Base-by-base conservation (phyloP, 64 coral and sea anemone genomes). In the Astreopora myriophthalma region DNA sequence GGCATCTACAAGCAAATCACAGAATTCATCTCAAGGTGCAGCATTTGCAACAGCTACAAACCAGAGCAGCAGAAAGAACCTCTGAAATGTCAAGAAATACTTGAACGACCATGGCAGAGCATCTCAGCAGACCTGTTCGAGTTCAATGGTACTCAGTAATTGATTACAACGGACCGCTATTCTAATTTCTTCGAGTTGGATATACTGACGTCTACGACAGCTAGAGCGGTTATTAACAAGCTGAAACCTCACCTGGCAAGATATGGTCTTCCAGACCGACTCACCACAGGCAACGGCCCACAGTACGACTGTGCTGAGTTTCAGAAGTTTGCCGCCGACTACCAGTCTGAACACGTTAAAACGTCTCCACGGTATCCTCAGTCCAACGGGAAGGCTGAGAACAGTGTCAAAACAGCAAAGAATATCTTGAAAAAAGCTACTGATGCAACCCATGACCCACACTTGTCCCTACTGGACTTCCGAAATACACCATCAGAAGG, bases 371-470 rank as follows among this genome's bases (percentile, higher is more conserved):
- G 9, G 6, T 76, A 92, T 60, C 42, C 71, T 13, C 90, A 76
- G 34, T 85, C 90, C 8, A 92, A 92, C 17, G 80, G 70, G 8
- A 92, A 92, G 60, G 44, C 22, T 5, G 90, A 92, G 69, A 92
- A 75, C 48, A 64, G 40, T 85, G 90, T 74, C 14, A 92, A 65
- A 86, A 86, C 70, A 65, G 80, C 52, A 40, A 74, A 92, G 49
- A 37, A 78, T 14, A 61, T 86, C 42, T 51, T 76, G 51, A 35
- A 65, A 37, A 92, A 77, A 48, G 90, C 90, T 14, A 1, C 19
- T 37, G 81, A 85, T 60, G 67, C 90, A 2, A 13, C 33, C 10
- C 2, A 3, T 25, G 90, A 92, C 28, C 90, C 70, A 32, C 60
- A 92, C 52, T 39, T 92, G 36, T 70, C 90, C 8, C 23, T 92